phyloP scores from a whole-genome alignment of 2,113 vertebrate genomes.

The Pimephales promelas region DNA sequence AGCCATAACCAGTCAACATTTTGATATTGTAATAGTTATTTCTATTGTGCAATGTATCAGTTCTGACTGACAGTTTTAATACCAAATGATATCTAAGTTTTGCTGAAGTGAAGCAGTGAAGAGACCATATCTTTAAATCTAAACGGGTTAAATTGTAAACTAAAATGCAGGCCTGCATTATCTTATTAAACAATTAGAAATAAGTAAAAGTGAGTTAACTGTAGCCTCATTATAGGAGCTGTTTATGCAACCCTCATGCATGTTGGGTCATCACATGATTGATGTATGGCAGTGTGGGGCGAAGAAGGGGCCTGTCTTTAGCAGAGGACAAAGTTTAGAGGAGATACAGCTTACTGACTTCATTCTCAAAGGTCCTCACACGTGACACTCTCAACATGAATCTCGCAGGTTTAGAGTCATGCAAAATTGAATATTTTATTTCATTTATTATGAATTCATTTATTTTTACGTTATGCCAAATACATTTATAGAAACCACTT shows the following conservation, averaged over 20 bases:
- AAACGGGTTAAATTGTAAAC: neutral
- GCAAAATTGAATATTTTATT: neutral
- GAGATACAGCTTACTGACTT: neutral
- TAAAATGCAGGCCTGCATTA: neutral
- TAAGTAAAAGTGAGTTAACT: neutral
- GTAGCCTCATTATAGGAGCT: neutral
- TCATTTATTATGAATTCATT: neutral
- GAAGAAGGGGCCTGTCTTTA: slow-evolving; percentile 6
- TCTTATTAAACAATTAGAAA: neutral
- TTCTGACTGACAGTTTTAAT: neutral
- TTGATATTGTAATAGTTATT: neutral
- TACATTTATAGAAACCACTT: neutral
- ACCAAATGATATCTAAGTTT: neutral
- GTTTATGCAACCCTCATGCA: neutral
- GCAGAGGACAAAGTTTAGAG: slow-evolving; percentile 21
- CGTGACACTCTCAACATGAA: too few species aligned
- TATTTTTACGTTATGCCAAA: neutral
- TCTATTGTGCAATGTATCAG: neutral
- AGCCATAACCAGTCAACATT: neutral
- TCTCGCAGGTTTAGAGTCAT: neutral
- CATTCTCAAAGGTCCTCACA: neutral
- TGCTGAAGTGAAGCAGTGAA: neutral
- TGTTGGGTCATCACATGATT: slow-evolving; percentile 12
- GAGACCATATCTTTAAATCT: neutral
- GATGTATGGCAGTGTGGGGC: slow-evolving; percentile 28